Conservation (phyloP, 2,113 vertebrate genomes). For the Epinephelus moara region DNA sequence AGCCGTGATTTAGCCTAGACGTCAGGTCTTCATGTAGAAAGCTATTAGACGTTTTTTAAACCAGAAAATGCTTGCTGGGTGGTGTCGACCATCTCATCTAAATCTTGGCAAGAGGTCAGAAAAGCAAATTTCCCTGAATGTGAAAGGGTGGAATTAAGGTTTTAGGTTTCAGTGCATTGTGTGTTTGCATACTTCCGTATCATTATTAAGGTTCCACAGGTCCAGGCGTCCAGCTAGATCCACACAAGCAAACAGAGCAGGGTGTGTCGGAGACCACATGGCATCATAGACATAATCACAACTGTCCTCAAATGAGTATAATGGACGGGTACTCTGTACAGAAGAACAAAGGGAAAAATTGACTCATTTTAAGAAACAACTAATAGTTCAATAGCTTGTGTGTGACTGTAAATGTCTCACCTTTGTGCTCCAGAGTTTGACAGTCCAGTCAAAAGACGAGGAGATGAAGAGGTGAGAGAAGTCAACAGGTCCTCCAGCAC, state of each 20-base stretch:
- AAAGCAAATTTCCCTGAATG: background rate
- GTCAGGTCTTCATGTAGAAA: too few species aligned
- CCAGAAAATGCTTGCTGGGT: too few species aligned
- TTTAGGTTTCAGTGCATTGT: background rate
- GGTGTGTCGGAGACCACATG: slow-evolving; percentile 98
- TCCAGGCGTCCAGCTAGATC: slow-evolving; percentile 95
- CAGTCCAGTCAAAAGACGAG: slow-evolving; percentile 98
- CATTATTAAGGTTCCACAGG: slow-evolving; percentile 99
- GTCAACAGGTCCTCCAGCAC: slow-evolving; percentile 94
- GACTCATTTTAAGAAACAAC: background rate
- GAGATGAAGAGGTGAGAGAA: slow-evolving; percentile 99
- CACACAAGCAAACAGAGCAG: slow-evolving; percentile 96
- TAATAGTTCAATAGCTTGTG: background rate
- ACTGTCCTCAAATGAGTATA: slow-evolving; percentile 99
- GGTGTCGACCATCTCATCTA: background rate
- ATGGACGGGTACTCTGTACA: slow-evolving; percentile 92
- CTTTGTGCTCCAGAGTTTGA: slow-evolving; percentile 99
- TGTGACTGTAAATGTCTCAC: slow-evolving; percentile 76
- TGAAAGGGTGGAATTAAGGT: background rate
- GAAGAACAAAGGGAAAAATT: background rate
- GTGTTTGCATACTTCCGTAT: slow-evolving; percentile 90
- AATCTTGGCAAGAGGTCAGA: background rate
- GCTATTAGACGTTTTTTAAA: too few species aligned
- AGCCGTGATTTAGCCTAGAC: too few species aligned
- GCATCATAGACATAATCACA: slow-evolving; percentile 97